Conservation (phyloP, 2,888 invertebrate species). For the Hirtodrosophila cameraria region DNA sequence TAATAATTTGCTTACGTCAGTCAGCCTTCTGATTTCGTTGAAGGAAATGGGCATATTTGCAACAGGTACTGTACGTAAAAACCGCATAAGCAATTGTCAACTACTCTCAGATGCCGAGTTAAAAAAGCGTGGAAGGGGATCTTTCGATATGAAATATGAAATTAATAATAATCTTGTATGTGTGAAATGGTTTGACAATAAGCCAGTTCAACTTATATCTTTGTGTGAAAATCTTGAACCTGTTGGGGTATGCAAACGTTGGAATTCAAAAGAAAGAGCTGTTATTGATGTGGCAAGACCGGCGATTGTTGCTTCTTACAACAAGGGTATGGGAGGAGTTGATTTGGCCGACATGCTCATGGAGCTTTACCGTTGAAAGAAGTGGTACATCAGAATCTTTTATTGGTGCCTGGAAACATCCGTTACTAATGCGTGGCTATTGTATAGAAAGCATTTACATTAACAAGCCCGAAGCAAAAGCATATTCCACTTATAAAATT, state of each 20-base stretch:
- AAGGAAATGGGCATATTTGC: slow-evolving; percentile 45
- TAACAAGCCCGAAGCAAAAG: background rate
- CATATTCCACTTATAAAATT: background rate
- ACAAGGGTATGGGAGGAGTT: slow-evolving; percentile 4
- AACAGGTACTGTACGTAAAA: slow-evolving; percentile 39
- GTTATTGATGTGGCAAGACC: slow-evolving; percentile 1
- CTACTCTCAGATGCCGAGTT: slow-evolving; percentile 19
- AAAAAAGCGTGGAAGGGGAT: slow-evolving; percentile 36
- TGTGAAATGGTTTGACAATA: slow-evolving; percentile 47
- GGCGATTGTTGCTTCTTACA: slow-evolving; percentile 3
- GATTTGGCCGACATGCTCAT: slow-evolving; percentile 5
- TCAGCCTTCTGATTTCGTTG: slow-evolving; percentile 37
- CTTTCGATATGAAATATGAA: slow-evolving; percentile 42
- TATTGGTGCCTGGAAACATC: slow-evolving; percentile 1
- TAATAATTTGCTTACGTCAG: slow-evolving; percentile 44
- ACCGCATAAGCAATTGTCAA: slow-evolving; percentile 37
- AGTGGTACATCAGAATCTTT: slow-evolving; percentile 7
- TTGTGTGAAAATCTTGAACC: slow-evolving; percentile 34
- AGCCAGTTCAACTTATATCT: slow-evolving; percentile 45
- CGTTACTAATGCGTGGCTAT: slow-evolving; percentile 2
- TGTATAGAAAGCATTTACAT: slow-evolving; percentile 2
- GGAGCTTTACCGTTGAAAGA: background rate
- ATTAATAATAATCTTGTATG: slow-evolving; percentile 36
- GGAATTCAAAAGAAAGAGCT: slow-evolving; percentile 11
- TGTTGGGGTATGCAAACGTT: slow-evolving; percentile 46